Evolutionary conservation across 2,797 vertebrate species (phyloP).

Genomic region (Pampus argenteus): DNA sequence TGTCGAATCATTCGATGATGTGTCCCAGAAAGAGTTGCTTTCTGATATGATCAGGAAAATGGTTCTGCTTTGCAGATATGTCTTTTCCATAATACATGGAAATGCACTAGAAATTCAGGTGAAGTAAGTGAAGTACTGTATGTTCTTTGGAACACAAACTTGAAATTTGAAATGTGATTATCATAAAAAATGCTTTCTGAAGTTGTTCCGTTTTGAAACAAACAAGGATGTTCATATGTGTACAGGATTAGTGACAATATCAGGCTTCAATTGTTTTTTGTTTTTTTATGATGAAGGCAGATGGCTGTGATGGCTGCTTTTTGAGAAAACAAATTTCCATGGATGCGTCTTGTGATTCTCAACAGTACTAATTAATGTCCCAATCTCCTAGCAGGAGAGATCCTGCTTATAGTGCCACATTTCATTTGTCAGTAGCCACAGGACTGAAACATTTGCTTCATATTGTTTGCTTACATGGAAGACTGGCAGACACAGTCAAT

Average conservation of each 20-base stretch:
- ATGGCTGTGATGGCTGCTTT: slow-evolving; percentile 26
- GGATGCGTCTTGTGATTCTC: slow-evolving; percentile 27
- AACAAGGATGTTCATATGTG: not conserved
- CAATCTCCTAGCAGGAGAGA: slow-evolving; percentile 44
- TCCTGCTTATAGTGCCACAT: slow-evolving; percentile 18
- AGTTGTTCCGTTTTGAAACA: not conserved
- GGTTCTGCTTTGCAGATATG: not conserved
- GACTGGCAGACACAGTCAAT: slow-evolving; percentile 20
- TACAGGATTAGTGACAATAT: not conserved
- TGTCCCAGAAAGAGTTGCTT: slow-evolving; percentile 25
- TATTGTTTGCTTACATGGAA: slow-evolving; percentile 27
- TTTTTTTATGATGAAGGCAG: slow-evolving; percentile 9
- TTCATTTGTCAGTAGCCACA: slow-evolving; percentile 43
- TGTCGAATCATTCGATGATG: slow-evolving; percentile 36
- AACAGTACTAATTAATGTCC: slow-evolving; percentile 63
- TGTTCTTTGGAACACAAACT: too few relatives aligned
- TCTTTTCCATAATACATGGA: not conserved
- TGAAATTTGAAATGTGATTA: not conserved
- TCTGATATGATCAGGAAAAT: slow-evolving; percentile 37
- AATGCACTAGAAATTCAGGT: not conserved
- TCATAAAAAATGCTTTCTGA: not conserved
- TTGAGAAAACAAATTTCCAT: slow-evolving; percentile 33
- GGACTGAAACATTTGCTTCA: slow-evolving; percentile 30
- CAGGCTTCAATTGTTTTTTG: not conserved
- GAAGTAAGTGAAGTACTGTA: too few relatives aligned